Conservation (phyloP, 2,888 invertebrate species). For the Amaurobius ferox region DNA sequence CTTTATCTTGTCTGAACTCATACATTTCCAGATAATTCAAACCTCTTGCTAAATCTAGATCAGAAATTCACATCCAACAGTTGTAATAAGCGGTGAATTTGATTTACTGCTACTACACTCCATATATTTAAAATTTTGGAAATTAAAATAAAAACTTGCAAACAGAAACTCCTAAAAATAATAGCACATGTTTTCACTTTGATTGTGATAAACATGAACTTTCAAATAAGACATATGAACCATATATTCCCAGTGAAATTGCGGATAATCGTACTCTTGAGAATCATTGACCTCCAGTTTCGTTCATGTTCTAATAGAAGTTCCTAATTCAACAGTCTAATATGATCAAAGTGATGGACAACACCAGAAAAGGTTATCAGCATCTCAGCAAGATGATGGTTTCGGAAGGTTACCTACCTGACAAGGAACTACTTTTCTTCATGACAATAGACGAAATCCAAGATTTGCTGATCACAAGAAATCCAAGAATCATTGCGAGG, state of each 20-base stretch:
- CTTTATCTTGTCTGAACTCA: no score
- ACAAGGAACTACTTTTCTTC: conserved; percentile 47
- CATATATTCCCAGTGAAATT: not conserved
- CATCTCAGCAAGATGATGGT: conserved; percentile 53
- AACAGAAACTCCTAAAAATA: no score
- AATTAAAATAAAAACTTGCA: no score
- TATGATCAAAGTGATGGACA: conserved; percentile 38
- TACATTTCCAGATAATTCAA: no score
- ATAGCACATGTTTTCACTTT: no score
- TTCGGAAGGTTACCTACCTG: conserved; percentile 55
- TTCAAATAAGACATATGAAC: not conserved
- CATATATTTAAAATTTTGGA: no score
- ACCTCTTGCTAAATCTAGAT: no score
- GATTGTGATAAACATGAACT: not conserved
- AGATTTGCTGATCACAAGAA: conserved; percentile 12
- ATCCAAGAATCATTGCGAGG: conserved; percentile 10
- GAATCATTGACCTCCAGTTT: not conserved
- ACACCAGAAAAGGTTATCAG: conserved; percentile 23
- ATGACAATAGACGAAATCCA: conserved; percentile 62
- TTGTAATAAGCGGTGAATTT: no score
- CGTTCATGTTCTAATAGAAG: not conserved
- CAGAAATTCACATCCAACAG: no score
- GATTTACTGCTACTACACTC: no score
- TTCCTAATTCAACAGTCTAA: conserved; percentile 15
- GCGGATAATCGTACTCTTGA: not conserved